Conservation (phyloP, 2,113 vertebrate species). For the Anguilla rostrata region DNA sequence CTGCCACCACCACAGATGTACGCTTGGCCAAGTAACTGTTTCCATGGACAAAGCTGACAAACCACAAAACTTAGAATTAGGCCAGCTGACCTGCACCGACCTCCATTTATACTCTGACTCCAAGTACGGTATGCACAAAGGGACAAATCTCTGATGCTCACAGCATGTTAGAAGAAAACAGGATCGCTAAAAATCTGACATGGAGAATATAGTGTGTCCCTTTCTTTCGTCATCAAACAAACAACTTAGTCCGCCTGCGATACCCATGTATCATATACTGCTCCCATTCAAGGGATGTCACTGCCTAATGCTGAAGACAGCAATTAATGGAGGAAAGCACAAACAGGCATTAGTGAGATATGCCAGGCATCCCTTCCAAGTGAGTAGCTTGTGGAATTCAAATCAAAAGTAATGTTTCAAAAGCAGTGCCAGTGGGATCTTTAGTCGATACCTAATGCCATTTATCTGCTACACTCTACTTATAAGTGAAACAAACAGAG, state of each 20-base stretch:
- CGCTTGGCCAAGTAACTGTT: constrained; percentile 5
- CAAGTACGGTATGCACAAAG: not conserved
- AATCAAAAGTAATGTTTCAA: not conserved
- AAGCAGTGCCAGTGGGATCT: not conserved
- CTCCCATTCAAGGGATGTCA: not conserved
- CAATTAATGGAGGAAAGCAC: not conserved
- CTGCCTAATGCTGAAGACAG: not conserved
- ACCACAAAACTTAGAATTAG: constrained; percentile 16
- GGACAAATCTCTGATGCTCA: not conserved
- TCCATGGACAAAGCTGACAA: constrained; percentile 21
- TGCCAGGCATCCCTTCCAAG: not conserved
- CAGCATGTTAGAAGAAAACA: not conserved
- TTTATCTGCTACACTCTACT: not conserved
- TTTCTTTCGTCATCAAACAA: not conserved
- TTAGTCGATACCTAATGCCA: not conserved
- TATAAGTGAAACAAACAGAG: not conserved
- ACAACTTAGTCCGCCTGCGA: not conserved
- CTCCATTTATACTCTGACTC: not conserved
- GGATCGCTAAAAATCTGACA: not conserved
- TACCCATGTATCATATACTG: not conserved
- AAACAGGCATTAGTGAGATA: not conserved
- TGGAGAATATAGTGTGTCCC: not conserved
- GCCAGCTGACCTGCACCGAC: not conserved
- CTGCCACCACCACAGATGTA: not conserved
- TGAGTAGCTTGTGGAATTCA: not conserved